A percentile compares a stretch with the other conserved stretches of the same genome.
These are phyloP conservation scores for Eristalis arbustorum DNA, from an alignment of 2,888 invertebrate species.

Conservation along the genomic window DNA sequence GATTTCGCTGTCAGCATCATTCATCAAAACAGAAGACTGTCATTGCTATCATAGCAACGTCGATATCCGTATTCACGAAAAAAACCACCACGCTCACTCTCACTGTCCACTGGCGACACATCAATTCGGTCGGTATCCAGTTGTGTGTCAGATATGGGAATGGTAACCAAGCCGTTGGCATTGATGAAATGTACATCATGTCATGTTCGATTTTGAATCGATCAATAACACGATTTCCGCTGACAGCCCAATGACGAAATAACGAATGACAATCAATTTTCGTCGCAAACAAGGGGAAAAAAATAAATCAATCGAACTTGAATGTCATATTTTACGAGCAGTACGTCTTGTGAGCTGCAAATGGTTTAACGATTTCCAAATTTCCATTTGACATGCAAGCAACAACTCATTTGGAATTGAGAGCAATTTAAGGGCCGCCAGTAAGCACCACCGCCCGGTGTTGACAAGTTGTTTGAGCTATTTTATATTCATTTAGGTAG, in stretches of 20 bases:
- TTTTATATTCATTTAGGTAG: background rate
- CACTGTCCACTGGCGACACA: background rate
- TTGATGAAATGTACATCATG: conserved; percentile 54
- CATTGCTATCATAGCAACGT: conserved; percentile 23
- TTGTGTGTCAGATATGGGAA: background rate
- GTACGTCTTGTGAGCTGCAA: background rate
- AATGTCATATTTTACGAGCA: conserved; percentile 32
- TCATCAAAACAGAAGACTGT: conserved; percentile 18
- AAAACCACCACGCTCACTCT: background rate
- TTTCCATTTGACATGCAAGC: conserved; percentile 10
- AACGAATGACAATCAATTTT: conserved; percentile 54
- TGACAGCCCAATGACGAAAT: conserved; percentile 53
- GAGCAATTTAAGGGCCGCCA: background rate
- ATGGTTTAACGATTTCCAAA: conserved; percentile 19
- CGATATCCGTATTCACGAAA: conserved; percentile 2
- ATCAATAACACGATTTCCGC: conserved; percentile 47
- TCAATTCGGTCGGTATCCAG: background rate
- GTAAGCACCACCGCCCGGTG: background rate
- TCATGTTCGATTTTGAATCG: conserved; percentile 51
- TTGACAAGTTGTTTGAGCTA: background rate
- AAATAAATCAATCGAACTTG: conserved; percentile 43
- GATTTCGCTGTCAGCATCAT: background rate
- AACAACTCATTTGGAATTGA: background rate
- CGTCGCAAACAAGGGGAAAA: conserved; percentile 12
- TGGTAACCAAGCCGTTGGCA: conserved; percentile 24